A percentile compares a stretch with the other conserved stretches of the same genome.
These are phyloP conservation scores for Acestrorhynchus altus DNA, from an alignment of 2,797 vertebrate genomes.

Conservation along the genomic window DNA sequence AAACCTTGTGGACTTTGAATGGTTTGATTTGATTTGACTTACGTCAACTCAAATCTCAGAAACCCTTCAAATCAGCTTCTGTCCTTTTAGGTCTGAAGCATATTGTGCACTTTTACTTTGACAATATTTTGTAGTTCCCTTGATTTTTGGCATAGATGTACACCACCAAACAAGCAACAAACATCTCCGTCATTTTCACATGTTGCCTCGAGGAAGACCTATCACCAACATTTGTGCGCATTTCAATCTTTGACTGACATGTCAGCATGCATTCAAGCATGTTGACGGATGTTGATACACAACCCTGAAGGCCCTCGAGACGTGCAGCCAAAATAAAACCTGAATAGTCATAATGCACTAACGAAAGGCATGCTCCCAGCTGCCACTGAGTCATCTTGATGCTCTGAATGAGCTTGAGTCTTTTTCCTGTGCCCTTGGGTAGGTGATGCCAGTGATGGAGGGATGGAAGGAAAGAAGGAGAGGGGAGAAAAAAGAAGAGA, in stretches of 20 bases:
- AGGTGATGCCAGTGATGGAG: constrained; percentile 54
- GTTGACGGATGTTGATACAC: constrained; percentile 38
- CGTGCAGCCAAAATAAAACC: background rate
- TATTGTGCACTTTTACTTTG: background rate
- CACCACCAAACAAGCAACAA: background rate
- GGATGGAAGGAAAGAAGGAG: constrained; percentile 35
- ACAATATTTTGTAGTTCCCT: background rate
- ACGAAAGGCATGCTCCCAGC: constrained; percentile 21
- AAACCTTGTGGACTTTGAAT: too few relatives aligned
- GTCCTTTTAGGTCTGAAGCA: background rate
- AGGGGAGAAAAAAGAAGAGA: constrained; percentile 51
- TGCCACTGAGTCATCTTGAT: constrained; percentile 35
- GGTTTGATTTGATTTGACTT: too few relatives aligned
- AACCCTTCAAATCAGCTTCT: too few relatives aligned
- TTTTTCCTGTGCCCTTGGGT: constrained; percentile 35
- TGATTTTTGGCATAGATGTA: background rate
- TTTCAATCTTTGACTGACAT: constrained; percentile 49
- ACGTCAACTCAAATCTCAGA: too few relatives aligned
- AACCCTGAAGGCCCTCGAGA: constrained; percentile 13
- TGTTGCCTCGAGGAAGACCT: constrained; percentile 27
- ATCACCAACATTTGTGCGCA: constrained; percentile 30
- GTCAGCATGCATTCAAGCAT: constrained; percentile 32
- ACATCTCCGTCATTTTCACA: background rate
- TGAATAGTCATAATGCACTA: constrained; percentile 26
- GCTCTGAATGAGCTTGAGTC: constrained; percentile 36